Conservation (phyloP, 2,113 vertebrate species). For the Alethe diademata region DNA sequence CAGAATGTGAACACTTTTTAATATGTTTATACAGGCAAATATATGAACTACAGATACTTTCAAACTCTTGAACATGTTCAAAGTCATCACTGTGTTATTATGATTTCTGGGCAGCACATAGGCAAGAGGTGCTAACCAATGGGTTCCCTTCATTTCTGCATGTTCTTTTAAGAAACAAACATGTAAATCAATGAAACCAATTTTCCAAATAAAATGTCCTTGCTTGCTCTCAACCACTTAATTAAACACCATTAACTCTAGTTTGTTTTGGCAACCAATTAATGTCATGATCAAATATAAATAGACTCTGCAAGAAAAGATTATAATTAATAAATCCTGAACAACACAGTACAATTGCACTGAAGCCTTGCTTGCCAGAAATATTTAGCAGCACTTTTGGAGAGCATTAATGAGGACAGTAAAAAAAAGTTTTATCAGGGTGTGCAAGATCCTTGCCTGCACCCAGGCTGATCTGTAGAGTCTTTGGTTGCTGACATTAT, state of each 20-base stretch:
- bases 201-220: conserved; percentile 61
- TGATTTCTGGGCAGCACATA: neutral
- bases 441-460: neutral
- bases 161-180: conserved; percentile 22
- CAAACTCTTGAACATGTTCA: neutral
- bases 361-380: conserved; percentile 49
- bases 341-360: conserved; percentile 56
- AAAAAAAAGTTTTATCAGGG: conserved; percentile 51
- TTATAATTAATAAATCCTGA: conserved; percentile 73
- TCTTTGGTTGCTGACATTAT: neutral
- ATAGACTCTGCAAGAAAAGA: conserved; percentile 67
- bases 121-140: neutral
- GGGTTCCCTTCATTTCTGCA: neutral
- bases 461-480: neutral
- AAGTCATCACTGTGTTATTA: neutral
- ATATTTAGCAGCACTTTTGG: conserved; percentile 55
- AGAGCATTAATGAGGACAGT: conserved; percentile 47
- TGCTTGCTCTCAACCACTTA: conserved; percentile 67
- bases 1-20: neutral
- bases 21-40: neutral
- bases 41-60: neutral
- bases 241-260: conserved; percentile 76
- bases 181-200: conserved; percentile 58
- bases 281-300: conserved; percentile 72
- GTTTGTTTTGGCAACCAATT: conserved; percentile 75